Evolutionary conservation across 2,797 vertebrate genomes (phyloP), one percentile per base, ranked within the genome.

Genomic region (Gambusia yucatana): DNA sequence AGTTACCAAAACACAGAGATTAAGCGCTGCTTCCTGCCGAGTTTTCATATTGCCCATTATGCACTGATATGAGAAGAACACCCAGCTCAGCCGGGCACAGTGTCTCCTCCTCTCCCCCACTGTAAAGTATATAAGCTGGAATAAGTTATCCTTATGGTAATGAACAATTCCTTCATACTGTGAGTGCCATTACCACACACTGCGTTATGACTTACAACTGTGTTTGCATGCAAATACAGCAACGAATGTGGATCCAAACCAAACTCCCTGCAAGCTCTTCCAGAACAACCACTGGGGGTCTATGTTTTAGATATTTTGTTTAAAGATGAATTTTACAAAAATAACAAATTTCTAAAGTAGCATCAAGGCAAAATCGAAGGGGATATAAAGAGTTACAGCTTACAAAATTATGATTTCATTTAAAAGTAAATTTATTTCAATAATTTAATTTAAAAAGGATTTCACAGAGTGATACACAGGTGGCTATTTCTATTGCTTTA

Each of bases 91-190:
- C 79, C 63, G 57, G 75, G 73, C 72, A 71, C 59, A 72, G 72
- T 20, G 61, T 77, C 78, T 86, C 72, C 80, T 80, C 74, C 67
- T 82, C 70, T 69, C 76, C 80, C 82, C 84, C 77, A 79, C 2
- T 10, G 67, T 82, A 80, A 86, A 88, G 76, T 82, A 85, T 78
- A 88, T 63, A 72, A 36, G 76, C 76, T 61, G 75, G 80, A 91
- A 71, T 81, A 83, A 88, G 71, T 87, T 89, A 84, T 76, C 86
- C 65, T 90, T 20, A 83, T 84, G 70, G 76, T 88, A 91, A 93
- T 89, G 83, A 93, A 91, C 86, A 82, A 79, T 76, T 82, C 82
- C 78, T 80, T 84, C 90, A 78, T 81, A 80, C 86, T 87, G 89
- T 6, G 85, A 88, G 65, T 33, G 43, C 78, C 83, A 84, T 91